Conservation (phyloP, 2,113 vertebrate genomes). For the Dendrocopos noguchii region DNA sequence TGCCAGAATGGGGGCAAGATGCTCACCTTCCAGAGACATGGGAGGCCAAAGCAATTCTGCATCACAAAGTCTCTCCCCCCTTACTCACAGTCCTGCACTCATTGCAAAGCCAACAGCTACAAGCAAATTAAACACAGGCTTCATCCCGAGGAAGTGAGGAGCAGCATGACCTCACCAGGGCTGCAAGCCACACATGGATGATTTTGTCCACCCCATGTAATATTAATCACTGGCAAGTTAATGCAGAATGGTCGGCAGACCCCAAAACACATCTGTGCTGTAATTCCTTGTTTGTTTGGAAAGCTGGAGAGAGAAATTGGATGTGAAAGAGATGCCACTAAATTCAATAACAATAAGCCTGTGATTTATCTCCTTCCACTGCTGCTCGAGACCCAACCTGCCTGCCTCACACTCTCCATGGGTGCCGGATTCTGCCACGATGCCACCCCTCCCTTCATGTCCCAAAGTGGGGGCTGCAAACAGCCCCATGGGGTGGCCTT, state of each 20-base stretch:
- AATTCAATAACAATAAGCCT: constrained; percentile 71
- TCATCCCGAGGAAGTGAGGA: constrained; percentile 40
- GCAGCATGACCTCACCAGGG: not conserved
- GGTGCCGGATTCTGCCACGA: not conserved
- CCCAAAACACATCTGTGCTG: constrained; percentile 66
- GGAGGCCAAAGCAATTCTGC: accelerated
- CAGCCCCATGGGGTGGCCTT: accelerated
- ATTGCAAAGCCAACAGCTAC: not conserved
- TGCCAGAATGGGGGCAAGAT: accelerated
- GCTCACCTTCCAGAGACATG: not conserved
- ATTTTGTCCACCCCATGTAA: constrained; percentile 63
- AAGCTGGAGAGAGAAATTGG: constrained; percentile 38
- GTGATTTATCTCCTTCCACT: constrained; percentile 65
- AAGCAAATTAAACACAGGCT: constrained; percentile 27
- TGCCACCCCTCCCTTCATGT: not conserved
- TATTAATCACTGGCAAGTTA: constrained; percentile 74
- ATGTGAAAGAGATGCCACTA: constrained; percentile 61
- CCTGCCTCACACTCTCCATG: not conserved
- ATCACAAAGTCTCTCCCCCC: not conserved
- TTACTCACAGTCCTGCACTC: not conserved
- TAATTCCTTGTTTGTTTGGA: constrained; percentile 70
- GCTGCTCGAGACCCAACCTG: constrained; percentile 22
- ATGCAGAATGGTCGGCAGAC: constrained; percentile 55
- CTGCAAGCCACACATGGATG: not conserved
- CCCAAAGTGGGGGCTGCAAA: not conserved